Percentiles rank a stretch among this genome's conserved stretches.
Conservation (phyloP, 2,113 vertebrate genomes). For the Dolichallabes microphthalmus region DNA sequence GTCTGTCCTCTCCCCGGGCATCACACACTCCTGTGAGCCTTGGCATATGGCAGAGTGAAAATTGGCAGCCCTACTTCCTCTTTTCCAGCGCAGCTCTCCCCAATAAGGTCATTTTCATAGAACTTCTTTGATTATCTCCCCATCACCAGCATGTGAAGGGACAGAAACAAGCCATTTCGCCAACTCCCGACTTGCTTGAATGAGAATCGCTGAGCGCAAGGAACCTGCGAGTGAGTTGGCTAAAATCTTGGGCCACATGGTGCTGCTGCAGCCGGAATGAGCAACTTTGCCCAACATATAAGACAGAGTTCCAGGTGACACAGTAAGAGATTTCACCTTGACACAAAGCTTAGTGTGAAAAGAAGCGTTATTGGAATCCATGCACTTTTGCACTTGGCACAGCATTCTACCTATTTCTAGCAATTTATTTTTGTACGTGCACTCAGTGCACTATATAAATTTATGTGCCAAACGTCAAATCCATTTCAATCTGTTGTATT, state of each 20-base stretch:
- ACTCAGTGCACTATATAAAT: slow-evolving; percentile 4
- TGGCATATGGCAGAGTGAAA: slow-evolving; percentile 70
- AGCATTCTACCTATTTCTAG: slow-evolving; percentile 9
- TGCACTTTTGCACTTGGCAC: slow-evolving; percentile 19
- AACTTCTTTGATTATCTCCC: slow-evolving; percentile 46
- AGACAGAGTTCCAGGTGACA: slow-evolving; percentile 38
- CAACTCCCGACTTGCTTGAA: slow-evolving; percentile 31
- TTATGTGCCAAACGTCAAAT: not conserved
- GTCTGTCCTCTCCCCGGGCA: slow-evolving; percentile 64
- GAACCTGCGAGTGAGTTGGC: slow-evolving; percentile 33
- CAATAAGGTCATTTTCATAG: slow-evolving; percentile 59
- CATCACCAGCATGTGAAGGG: slow-evolving; percentile 41
- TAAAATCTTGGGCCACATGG: slow-evolving; percentile 32
- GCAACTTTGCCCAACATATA: slow-evolving; percentile 38
- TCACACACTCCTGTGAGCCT: slow-evolving; percentile 46
- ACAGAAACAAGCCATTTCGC: slow-evolving; percentile 29
- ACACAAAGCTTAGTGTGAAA: slow-evolving; percentile 32
- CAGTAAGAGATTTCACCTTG: slow-evolving; percentile 41
- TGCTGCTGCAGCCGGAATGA: slow-evolving; percentile 39
- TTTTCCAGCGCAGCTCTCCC: slow-evolving; percentile 54
- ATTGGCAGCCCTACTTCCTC: slow-evolving; percentile 79
- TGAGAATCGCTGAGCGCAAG: slow-evolving; percentile 19
- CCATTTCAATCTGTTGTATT: not conserved
- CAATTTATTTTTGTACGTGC: slow-evolving; percentile 8
- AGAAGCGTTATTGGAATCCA: slow-evolving; percentile 39